Conservation (phyloP, 2,797 vertebrate genomes). For the Columba guinea region DNA sequence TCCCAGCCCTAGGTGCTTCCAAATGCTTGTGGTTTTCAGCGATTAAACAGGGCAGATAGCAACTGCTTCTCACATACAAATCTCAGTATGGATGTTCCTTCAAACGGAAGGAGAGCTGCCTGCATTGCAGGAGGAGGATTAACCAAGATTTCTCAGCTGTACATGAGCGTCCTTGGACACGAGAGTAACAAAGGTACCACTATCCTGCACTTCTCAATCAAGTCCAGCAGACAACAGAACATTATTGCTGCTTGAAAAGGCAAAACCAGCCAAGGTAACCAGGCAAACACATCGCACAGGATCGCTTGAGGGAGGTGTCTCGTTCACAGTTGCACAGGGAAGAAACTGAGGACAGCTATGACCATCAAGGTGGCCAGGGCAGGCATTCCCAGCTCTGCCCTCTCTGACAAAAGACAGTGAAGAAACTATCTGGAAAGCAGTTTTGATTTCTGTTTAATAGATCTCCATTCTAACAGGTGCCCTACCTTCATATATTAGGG, state of each 20-base stretch:
- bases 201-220: not conserved
- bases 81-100: not conserved
- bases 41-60: not conserved
- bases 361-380: not conserved
- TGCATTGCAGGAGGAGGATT: not conserved
- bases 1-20: conserved; percentile 8
- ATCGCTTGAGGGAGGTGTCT: not conserved
- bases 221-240: not conserved
- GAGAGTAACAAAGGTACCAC: not conserved
- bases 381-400: not conserved
- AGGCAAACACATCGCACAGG: not conserved
- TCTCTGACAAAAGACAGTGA: not conserved
- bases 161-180: not conserved
- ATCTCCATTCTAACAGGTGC: not conserved
- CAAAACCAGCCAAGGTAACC: not conserved
- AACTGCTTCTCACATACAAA: not conserved
- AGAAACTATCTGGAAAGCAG: not conserved
- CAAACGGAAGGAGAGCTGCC: not conserved
- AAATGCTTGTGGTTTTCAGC: not conserved
- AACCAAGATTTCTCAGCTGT: not conserved
- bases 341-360: not conserved
- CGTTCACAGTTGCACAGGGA: not conserved
- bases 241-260: not conserved
- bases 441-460: not conserved
- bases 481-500: not conserved